Evolutionary conservation across 2,888 invertebrate species (phyloP).

Genomic region (Tridacna gigas): DNA sequence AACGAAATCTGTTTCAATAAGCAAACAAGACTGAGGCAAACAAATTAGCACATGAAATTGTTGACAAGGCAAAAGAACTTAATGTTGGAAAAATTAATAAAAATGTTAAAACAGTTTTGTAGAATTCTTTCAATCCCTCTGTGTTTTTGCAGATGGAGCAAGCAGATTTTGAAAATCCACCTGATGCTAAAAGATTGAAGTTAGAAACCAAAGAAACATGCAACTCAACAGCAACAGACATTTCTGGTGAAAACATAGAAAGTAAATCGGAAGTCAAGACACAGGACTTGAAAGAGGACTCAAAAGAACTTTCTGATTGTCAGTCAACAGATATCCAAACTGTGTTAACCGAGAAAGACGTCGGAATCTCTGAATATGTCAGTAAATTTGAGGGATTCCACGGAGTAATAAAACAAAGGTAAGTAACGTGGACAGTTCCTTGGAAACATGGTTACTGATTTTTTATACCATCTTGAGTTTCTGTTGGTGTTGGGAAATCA

Average conservation of each 20-base stretch:
- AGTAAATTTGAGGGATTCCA: slow-evolving; percentile 77
- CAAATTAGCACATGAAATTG: no score
- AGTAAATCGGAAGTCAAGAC: neutral
- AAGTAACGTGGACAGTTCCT: neutral
- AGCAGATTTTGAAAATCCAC: neutral
- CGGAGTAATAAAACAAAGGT: slow-evolving; percentile 84
- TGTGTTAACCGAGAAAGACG: slow-evolving; percentile 73
- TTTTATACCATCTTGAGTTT: neutral
- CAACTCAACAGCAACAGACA: neutral
- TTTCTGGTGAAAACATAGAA: neutral
- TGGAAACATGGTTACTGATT: neutral
- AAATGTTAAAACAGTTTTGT: no score
- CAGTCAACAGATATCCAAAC: neutral
- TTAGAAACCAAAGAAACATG: neutral
- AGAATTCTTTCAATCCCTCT: no score
- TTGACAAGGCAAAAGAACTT: no score
- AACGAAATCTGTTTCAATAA: no score
- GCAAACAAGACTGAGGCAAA: no score
- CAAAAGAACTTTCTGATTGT: neutral
- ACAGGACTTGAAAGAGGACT: neutral
- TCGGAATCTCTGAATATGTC: slow-evolving; percentile 82
- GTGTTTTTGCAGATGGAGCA: neutral
- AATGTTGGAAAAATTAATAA: no score
- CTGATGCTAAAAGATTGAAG: slow-evolving; percentile 12
- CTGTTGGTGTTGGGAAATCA: no score